These are phyloP conservation scores for Coenonympha arcania DNA, from an alignment of 2,888 invertebrate genomes.

Conservation along the genomic window DNA sequence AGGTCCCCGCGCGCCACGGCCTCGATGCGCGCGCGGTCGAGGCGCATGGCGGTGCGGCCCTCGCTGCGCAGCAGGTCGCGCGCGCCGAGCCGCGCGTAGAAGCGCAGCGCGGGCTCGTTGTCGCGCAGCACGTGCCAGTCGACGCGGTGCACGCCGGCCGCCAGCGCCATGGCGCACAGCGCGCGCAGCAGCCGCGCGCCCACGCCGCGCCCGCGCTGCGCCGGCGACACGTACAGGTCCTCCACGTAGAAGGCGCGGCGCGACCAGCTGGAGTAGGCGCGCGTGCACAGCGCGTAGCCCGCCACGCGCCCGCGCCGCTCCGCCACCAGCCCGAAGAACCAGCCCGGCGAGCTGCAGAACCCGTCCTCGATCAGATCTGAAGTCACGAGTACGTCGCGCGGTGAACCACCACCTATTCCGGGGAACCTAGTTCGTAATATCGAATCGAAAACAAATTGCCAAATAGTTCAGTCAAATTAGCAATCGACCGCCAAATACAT, in stretches of 20 bases:
- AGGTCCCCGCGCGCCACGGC: conserved; percentile 33
- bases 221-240: conserved; percentile 85
- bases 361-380: conserved; percentile 79
- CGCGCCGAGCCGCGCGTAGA: conserved; percentile 83
- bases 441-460: too few relatives aligned
- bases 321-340: conserved; percentile 78
- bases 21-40: conserved; percentile 44
- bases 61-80: conserved; percentile 47
- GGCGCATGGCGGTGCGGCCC: conserved; percentile 55
- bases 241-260: conserved; percentile 87
- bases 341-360: conserved; percentile 75
- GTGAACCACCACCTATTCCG: not conserved
- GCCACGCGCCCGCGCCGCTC: conserved; percentile 57
- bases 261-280: conserved; percentile 88
- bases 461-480: too few relatives aligned
- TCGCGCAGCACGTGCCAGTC: conserved; percentile 83
- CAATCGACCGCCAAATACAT: too few relatives aligned
- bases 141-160: conserved; percentile 74
- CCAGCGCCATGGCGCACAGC: conserved; percentile 50
- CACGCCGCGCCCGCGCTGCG: conserved; percentile 40
- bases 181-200: conserved; percentile 76
- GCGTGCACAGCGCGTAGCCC: conserved; percentile 86
- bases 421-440: too few relatives aligned
- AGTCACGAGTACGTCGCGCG: not conserved
- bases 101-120: conserved; percentile 85